phyloP scores from a whole-genome alignment of 2,888 invertebrate genomes.

The Andrena flavipes region DNA sequence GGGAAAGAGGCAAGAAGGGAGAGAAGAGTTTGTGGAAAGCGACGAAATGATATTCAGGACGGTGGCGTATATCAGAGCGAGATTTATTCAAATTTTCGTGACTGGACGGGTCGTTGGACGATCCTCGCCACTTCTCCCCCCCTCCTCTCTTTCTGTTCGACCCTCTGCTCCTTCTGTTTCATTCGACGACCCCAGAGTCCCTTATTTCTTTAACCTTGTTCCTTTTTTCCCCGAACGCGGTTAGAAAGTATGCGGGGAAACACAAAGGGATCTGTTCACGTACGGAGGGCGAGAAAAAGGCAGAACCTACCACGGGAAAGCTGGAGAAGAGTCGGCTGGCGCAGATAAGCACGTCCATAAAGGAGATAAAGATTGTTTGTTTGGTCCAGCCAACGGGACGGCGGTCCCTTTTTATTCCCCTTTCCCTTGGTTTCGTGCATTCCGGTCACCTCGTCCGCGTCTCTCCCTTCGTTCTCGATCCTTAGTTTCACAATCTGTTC shows the following conservation, averaged over 20 bases:
- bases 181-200: background rate
- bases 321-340: slow-evolving; percentile 60
- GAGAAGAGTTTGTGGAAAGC: slow-evolving; percentile 34
- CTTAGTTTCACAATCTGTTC: background rate
- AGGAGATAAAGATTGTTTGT: slow-evolving; percentile 78
- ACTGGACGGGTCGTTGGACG: slow-evolving; percentile 29
- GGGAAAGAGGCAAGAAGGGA: background rate
- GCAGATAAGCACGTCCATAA: slow-evolving; percentile 72
- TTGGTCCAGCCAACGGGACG: slow-evolving; percentile 70
- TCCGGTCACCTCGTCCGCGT: slow-evolving; percentile 14
- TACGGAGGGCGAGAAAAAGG: slow-evolving; percentile 57
- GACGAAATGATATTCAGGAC: slow-evolving; percentile 63
- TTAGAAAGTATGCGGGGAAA: slow-evolving; percentile 63
- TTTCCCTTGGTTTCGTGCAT: slow-evolving; percentile 34
- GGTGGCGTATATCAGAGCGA: slow-evolving; percentile 26
- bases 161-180: slow-evolving; percentile 9
- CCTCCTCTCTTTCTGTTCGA: too few relatives aligned
- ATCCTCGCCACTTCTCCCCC: background rate
- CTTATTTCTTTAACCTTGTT: slow-evolving; percentile 22
- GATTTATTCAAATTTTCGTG: slow-evolving; percentile 68
- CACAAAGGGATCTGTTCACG: slow-evolving; percentile 66
- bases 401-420: slow-evolving; percentile 40
- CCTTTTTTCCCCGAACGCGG: slow-evolving; percentile 24
- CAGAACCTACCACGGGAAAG: slow-evolving; percentile 55
- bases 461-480: background rate